phyloP scores from a whole-genome alignment of 1,140 invertebrate species.

The Oryzaephilus surinamensis region DNA sequence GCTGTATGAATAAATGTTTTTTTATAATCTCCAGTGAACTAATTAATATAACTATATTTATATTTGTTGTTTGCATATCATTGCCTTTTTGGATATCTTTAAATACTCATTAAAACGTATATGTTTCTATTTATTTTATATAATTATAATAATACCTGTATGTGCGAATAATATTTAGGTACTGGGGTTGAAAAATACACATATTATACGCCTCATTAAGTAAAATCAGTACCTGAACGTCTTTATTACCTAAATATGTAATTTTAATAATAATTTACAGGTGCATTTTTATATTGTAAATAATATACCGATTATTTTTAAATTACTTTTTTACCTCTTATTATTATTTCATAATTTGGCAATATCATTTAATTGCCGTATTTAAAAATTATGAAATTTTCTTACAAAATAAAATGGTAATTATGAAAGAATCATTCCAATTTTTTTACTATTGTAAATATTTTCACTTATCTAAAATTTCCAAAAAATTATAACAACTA shows the following conservation, averaged over 20 bases:
- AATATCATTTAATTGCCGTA: conserved; percentile 11
- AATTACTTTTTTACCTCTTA: conserved; percentile 16
- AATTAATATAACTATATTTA: conserved; percentile 10
- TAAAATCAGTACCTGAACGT: conserved; percentile 24
- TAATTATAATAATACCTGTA: conserved; percentile 15
- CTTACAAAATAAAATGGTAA: background rate
- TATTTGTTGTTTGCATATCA: conserved; percentile 19
- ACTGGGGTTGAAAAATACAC: conserved; percentile 12
- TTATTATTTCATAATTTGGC: conserved; percentile 7
- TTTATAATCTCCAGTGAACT: conserved; percentile 15
- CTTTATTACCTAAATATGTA: conserved; percentile 7
- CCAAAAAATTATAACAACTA: conserved; percentile 5
- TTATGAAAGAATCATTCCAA: conserved; percentile 8
- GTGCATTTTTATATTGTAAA: conserved; percentile 10
- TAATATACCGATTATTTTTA: too few relatives aligned
- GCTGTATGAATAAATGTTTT: conserved; percentile 36
- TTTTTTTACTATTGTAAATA: background rate
- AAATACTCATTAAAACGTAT: too few relatives aligned
- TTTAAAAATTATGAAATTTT: conserved; percentile 11
- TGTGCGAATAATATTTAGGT: conserved; percentile 19
- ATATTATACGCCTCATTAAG: conserved; percentile 9
- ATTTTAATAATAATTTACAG: conserved; percentile 6
- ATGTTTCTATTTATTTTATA: conserved; percentile 11
- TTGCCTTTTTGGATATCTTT: conserved; percentile 11
- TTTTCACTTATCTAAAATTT: background rate